A percentile compares a stretch with the other conserved stretches of the same genome.
Conservation (phyloP, 2,113 vertebrate species). For the Fulica atra region DNA sequence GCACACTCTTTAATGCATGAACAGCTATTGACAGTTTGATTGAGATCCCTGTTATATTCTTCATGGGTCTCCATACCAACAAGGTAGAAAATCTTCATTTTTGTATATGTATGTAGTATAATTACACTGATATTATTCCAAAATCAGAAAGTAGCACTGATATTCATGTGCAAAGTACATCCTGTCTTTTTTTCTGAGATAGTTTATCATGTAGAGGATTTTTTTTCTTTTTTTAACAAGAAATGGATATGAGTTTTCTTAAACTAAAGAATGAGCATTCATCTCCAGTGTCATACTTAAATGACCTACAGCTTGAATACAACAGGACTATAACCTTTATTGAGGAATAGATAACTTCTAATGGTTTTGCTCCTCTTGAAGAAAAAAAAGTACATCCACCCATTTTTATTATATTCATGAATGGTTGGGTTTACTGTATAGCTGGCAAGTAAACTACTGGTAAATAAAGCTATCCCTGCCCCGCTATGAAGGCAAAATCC, state of each 20-base stretch:
- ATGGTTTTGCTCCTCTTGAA: neutral
- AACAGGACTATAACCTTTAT: rapidly evolving
- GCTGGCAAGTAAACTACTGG: neutral
- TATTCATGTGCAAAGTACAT: neutral
- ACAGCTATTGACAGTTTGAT: neutral
- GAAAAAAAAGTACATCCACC: neutral
- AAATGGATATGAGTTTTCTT: neutral
- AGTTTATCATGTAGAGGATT: rapidly evolving
- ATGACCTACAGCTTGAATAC: neutral
- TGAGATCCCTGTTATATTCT: neutral
- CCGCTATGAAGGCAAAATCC: neutral
- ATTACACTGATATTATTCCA: neutral
- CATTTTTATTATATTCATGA: neutral
- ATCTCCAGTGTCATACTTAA: neutral
- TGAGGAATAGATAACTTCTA: neutral
- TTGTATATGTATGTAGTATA: neutral
- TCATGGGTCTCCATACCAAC: neutral
- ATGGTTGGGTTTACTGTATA: neutral
- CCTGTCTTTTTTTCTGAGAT: neutral
- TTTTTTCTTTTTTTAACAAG: neutral
- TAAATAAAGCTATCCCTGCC: neutral
- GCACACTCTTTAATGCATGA: neutral
- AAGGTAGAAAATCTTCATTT: neutral
- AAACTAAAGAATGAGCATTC: neutral
- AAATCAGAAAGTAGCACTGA: neutral